phyloP scores from a whole-genome alignment of 2,113 vertebrate genomes.

The Heliornis fulica region DNA sequence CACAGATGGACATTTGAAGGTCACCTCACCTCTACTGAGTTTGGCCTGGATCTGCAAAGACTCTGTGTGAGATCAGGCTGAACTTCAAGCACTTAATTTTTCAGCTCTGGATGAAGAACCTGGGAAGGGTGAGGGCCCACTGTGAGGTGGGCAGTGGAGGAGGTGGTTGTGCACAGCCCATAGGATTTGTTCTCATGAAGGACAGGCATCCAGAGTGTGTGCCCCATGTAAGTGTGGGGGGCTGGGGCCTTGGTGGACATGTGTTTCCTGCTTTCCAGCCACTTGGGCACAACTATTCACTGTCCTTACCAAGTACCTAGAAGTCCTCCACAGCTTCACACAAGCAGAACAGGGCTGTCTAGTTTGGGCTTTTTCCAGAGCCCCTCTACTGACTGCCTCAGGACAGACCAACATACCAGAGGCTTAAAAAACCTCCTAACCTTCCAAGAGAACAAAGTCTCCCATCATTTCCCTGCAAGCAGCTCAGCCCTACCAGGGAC shows the following conservation, averaged over 20 bases:
- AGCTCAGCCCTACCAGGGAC: neutral
- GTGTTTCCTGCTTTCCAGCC: neutral
- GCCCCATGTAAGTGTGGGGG: too few relatives aligned
- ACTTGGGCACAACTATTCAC: neutral
- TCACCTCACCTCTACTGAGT: neutral
- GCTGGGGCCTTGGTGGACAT: neutral
- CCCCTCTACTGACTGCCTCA: neutral
- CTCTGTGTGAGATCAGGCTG: neutral
- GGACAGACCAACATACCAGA: neutral
- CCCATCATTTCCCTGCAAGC: neutral
- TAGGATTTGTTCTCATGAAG: neutral
- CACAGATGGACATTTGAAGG: neutral
- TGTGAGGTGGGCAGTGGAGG: rapidly evolving
- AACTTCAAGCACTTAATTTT: neutral
- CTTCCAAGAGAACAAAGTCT: neutral
- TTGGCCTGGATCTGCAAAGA: neutral
- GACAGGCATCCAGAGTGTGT: neutral
- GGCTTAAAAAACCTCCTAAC: neutral
- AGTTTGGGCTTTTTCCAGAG: neutral
- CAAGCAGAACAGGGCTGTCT: neutral
- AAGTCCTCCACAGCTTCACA: neutral
- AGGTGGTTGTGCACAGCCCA: neutral
- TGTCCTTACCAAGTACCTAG: neutral
- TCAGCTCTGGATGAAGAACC: neutral
- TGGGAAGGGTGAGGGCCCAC: neutral